Evolutionary conservation across 2,888 invertebrate genomes (phyloP), one percentile per base, ranked within the genome.

Genomic region (Drosophila maculinotata): DNA sequence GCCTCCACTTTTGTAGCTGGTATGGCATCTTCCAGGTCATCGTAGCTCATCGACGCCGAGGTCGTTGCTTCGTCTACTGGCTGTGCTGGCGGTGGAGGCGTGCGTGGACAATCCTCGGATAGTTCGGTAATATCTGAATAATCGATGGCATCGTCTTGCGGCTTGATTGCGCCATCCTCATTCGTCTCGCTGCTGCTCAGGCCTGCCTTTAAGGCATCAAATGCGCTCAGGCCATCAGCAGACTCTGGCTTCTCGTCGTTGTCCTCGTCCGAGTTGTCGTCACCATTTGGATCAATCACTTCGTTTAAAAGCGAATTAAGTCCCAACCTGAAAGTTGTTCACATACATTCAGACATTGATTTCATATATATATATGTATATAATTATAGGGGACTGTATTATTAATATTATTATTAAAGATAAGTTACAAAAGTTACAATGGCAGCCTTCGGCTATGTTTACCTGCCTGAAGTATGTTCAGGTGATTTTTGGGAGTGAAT

Each of bases 111-210:
- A 58, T 98, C 98, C 65, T 98, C 98, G 0, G 96, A 98, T n/a
- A 95, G 92, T 92, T 99, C 98, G 82, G 94, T 96, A 79, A 98
- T 98, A 89, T 99, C 98, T 63, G 97, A 98, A 91, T 96, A 99
- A 91, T 99, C 98, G 14, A 97, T 93, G 0, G 98, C 98, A 12
- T 95, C 93, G 0, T 88, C 90, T 51, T 90, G 88, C n/a, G 92
- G 90, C 4, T 76, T 79, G 20, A 90, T 87, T 38, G 90, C 80
- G 4, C 91, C 91, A 54, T 91, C 89, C 20, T 88, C 83, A 25
- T 62, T 63, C 2, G 71, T 67, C 2, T 77, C 83, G 1, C n/a
- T 38, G 2, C 9, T 35, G 26, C 48, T 69, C 0, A 67, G 28
- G 23, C 87, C 79, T 0, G 70, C 65, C 23, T 79, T 85, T 0